These are phyloP conservation scores for Cephalotes varians DNA, from an alignment of 2,888 invertebrate species.

Conservation along the genomic window DNA sequence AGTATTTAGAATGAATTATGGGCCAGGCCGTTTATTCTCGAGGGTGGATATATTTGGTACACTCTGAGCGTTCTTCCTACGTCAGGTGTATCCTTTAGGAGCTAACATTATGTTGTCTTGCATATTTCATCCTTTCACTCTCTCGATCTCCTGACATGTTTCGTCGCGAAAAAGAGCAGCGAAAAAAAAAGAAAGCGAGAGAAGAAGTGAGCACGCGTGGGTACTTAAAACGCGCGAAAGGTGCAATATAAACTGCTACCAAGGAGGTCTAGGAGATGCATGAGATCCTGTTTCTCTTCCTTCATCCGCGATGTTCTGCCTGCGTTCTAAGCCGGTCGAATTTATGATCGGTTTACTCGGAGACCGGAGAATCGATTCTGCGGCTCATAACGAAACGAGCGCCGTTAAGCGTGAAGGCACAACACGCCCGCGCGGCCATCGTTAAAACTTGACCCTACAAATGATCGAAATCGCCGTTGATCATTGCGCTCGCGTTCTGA, in stretches of 20 bases:
- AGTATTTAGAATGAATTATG: conserved; percentile 84
- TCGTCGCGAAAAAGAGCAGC: conserved; percentile 7
- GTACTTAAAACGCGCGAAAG: conserved; percentile 43
- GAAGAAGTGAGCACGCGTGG: conserved; percentile 43
- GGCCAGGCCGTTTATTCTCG: conserved; percentile 75
- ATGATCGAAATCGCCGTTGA: conserved; percentile 66
- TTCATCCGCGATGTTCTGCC: conserved; percentile 15
- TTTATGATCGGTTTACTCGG: conserved; percentile 78
- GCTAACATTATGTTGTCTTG: conserved; percentile 74
- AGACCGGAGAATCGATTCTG: conserved; percentile 63
- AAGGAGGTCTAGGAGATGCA: conserved; percentile 32
- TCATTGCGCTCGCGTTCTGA: conserved; percentile 51
- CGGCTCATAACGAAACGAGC: conserved; percentile 39
- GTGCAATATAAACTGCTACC: conserved; percentile 19
- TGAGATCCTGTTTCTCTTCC: background rate
- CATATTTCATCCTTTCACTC: conserved; percentile 75
- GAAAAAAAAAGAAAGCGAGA: background rate
- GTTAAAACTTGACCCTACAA: conserved; percentile 61
- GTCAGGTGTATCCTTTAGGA: conserved; percentile 81
- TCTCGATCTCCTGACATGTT: conserved; percentile 42
- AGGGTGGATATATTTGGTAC: conserved; percentile 74
- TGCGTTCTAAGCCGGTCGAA: conserved; percentile 71
- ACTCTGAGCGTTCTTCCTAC: conserved; percentile 57
- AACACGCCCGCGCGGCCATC: conserved; percentile 21
- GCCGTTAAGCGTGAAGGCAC: conserved; percentile 29